Evolutionary conservation across 2,888 invertebrate genomes (phyloP).

Genomic region (Pseudococcus jackbeardsleyi): DNA sequence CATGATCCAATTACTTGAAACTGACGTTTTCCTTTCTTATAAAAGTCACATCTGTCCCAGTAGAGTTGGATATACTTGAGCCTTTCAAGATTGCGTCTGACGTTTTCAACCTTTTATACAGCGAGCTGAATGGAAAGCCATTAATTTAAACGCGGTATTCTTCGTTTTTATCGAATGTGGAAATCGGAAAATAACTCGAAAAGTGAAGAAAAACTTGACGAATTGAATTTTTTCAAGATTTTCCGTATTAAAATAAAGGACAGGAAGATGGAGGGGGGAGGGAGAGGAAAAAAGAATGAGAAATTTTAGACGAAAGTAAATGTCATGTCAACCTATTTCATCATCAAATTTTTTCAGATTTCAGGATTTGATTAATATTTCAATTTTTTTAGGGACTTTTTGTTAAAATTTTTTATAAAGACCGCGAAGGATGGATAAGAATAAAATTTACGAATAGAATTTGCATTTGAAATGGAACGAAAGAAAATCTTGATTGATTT

Average conservation of each 20-base stretch:
- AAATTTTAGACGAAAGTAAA: neutral
- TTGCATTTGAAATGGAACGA: too few species aligned
- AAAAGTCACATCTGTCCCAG: neutral
- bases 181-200: neutral
- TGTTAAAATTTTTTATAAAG: too few species aligned
- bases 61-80: neutral
- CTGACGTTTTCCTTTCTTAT: neutral
- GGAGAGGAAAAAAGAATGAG: neutral
- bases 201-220: neutral
- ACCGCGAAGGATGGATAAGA: too few species aligned
- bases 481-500: too few species aligned
- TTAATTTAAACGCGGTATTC: neutral
- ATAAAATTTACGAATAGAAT: too few species aligned
- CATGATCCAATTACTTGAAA: constrained; percentile 12
- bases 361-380: too few species aligned
- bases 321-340: neutral
- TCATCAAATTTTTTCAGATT: too few species aligned
- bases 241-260: neutral
- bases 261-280: neutral
- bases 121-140: neutral
- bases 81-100: neutral
- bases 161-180: neutral
- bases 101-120: neutral
- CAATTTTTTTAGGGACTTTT: too few species aligned
- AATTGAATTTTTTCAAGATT: too few species aligned